Conservation (phyloP, 1,140 invertebrate genomes). For the Gonioctena quinquepunctata region DNA sequence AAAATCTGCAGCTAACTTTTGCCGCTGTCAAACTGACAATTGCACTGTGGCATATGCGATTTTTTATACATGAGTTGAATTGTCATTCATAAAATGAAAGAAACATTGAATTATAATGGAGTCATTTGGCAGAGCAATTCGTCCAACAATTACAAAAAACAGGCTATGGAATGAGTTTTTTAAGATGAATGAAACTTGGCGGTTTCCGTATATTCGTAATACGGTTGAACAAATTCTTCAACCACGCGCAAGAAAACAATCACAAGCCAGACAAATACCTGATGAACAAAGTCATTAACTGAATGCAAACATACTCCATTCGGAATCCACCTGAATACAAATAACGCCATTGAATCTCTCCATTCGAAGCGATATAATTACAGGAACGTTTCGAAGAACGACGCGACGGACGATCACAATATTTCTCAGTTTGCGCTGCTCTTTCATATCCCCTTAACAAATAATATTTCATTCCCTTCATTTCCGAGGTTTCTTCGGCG, state of each 20-base stretch:
- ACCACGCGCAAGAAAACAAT: background rate
- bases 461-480: slow-evolving; percentile 1
- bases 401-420: background rate
- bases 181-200: no score
- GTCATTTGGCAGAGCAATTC: no score
- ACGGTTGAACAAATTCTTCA: background rate
- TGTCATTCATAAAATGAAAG: no score
- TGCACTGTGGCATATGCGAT: no score
- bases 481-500: background rate
- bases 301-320: background rate
- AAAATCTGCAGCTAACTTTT: no score
- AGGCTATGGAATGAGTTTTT: no score
- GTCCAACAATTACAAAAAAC: no score
- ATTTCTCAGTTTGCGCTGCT: background rate
- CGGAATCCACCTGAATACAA: background rate
- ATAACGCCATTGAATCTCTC: background rate
- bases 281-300: background rate
- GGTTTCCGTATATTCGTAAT: no score
- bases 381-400: background rate
- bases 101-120: no score
- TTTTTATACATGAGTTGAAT: no score
- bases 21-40: no score
- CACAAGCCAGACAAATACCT: background rate
- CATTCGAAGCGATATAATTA: background rate
- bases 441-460: background rate